Evolutionary conservation across 2,888 invertebrate species (phyloP), one percentile per base, ranked within the genome.

Genomic region (Hydraecia micacea): DNA sequence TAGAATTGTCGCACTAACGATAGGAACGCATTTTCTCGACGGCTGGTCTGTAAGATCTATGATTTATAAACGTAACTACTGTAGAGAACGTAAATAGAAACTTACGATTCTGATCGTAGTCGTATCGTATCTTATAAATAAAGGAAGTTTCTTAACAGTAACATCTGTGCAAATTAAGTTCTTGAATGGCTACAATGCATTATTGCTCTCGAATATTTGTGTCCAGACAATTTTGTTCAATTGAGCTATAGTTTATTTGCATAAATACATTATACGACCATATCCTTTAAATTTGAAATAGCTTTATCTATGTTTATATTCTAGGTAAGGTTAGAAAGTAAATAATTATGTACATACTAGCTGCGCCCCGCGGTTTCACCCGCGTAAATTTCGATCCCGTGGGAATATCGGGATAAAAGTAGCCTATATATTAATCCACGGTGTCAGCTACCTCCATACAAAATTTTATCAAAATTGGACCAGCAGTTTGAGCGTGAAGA

Each of bases 101-200:
- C 49, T 3, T 25, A 39, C 9, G 9, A 18, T 28, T 68, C 21
- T 0, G 18, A 18, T 58, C 55, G n/a, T 0, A 67, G 58, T 78
- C 78, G 74, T 60, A 32, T 86, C 83, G 82, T 60, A 25, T 11
- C 25, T 3, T 73, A 11, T 83, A 84, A 86, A 79, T 21, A 65
- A 2, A n/a, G 6, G 7, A 65, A 81, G 73, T 79, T 83, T 76
- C 83, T 79, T 88, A 72, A 73, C 68, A 75, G 81, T 70, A 80
- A 80, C 85, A 84, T 80, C 80, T 84, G 87, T 81, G 83, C 79
- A 84, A 85, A 86, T 87, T 86, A 88, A 88, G 82, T 83, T 78
- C 82, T 75, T 68, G 77, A 81, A 85, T 83, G 75, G 74, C 76
- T 71, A 78, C 78, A 60, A 77, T 81, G 60, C 58, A 46, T 76